A percentile compares a stretch with the other conserved stretches of the same genome.
Evolutionary conservation across 2,888 invertebrate genomes (phyloP).

Genomic region (Epinotia bilunana): DNA sequence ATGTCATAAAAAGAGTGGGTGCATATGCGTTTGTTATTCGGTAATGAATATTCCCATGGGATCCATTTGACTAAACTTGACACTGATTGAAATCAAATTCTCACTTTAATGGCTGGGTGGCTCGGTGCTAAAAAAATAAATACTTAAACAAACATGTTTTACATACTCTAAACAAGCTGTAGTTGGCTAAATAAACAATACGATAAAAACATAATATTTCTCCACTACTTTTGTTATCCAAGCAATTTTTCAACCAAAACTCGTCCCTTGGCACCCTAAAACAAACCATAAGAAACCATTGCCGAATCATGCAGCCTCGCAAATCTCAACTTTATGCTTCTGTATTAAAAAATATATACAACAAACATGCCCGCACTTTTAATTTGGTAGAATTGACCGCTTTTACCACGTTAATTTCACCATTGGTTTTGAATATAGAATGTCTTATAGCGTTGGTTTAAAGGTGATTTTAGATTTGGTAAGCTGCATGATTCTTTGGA

Average conservation of each 20-base stretch:
- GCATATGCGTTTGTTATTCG: no score
- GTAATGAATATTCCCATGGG: no score
- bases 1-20: no score
- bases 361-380: constrained; percentile 9
- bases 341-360: not conserved
- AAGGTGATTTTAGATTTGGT: constrained; percentile 1
- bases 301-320: no score
- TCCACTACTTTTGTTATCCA: constrained; percentile 11
- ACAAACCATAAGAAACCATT: not conserved
- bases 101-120: no score
- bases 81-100: no score
- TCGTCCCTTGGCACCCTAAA: constrained; percentile 12
- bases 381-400: constrained; percentile 29
- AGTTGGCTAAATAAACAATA: not conserved
- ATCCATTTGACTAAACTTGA: no score
- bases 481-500: not conserved
- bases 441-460: not conserved
- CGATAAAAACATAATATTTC: constrained; percentile 1
- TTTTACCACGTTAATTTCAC: constrained; percentile 4
- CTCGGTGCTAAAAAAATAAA: no score
- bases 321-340: not conserved
- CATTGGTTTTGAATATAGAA: not conserved
- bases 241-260: constrained; percentile 17
- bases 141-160: no score
- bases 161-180: not conserved